A percentile compares a stretch with the other conserved stretches of the same genome.
phyloP scores from a whole-genome alignment of 2,113 vertebrate species.

The Xiphophorus hellerii region DNA sequence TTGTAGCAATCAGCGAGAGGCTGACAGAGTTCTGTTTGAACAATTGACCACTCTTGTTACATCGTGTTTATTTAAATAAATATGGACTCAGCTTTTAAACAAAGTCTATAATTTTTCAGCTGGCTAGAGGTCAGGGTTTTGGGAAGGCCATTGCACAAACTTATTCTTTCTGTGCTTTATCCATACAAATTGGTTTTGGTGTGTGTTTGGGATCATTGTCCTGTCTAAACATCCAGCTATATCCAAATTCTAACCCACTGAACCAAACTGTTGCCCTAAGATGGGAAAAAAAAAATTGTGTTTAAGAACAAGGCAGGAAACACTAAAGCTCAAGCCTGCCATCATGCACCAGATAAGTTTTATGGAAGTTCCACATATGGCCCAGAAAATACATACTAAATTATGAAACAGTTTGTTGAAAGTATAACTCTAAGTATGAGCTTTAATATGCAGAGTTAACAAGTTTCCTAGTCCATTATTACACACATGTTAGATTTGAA shows the following conservation, averaged over 20 bases:
- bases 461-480: background rate
- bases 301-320: background rate
- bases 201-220: background rate
- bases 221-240: background rate
- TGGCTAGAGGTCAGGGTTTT: background rate
- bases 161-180: background rate
- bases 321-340: background rate
- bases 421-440: too few species aligned
- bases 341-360: background rate
- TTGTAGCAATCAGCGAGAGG: background rate
- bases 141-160: background rate
- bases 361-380: too few species aligned
- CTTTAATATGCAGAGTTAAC: too few species aligned
- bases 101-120: background rate
- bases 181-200: background rate
- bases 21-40: background rate
- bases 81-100: background rate
- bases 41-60: background rate
- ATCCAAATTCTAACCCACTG: background rate
- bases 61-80: background rate
- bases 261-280: background rate
- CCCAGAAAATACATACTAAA: too few species aligned
- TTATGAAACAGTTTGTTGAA: too few species aligned
- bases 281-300: background rate
- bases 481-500: constrained; percentile 12